A percentile compares a stretch with the other conserved stretches of the same genome.
phyloP scores from a whole-genome alignment of 2,888 invertebrate species.

The Lypha dubia region DNA sequence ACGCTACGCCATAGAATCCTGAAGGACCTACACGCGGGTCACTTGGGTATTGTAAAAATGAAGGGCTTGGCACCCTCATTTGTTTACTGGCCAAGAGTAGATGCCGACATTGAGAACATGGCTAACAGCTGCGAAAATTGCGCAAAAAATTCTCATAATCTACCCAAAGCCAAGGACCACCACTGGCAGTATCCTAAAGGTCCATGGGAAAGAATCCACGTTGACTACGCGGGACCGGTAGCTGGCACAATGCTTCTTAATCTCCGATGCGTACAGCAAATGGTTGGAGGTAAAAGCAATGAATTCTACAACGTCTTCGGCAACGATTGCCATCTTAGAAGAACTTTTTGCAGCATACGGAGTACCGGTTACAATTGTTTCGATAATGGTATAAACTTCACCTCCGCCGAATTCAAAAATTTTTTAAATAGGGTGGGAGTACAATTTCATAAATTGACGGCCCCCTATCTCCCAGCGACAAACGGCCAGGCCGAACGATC shows the following conservation, averaged over 20 bases:
- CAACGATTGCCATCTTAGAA: background rate
- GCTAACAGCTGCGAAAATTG: background rate
- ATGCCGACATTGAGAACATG: background rate
- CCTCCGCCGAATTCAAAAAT: background rate
- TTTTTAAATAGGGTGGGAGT: background rate
- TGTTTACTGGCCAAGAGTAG: constrained; percentile 13
- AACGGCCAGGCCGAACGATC: background rate
- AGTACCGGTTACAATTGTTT: background rate
- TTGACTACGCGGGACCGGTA: background rate
- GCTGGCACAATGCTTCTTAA: background rate
- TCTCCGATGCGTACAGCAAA: background rate
- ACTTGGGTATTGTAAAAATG: constrained; percentile 20
- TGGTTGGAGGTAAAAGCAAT: background rate
- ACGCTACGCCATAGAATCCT: background rate
- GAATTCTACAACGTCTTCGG: background rate
- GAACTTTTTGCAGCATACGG: background rate
- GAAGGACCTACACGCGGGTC: background rate
- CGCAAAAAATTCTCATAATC: background rate
- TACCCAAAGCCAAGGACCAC: background rate
- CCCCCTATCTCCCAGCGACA: too few species aligned
- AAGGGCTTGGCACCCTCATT: background rate
- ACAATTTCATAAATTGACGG: background rate
- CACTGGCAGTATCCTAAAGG: constrained; percentile 9
- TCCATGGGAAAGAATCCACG: background rate
- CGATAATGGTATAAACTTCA: background rate